These are phyloP conservation scores for Rhynchomys soricoides DNA, from an alignment of 2,113 vertebrate genomes.

Conservation along the genomic window DNA sequence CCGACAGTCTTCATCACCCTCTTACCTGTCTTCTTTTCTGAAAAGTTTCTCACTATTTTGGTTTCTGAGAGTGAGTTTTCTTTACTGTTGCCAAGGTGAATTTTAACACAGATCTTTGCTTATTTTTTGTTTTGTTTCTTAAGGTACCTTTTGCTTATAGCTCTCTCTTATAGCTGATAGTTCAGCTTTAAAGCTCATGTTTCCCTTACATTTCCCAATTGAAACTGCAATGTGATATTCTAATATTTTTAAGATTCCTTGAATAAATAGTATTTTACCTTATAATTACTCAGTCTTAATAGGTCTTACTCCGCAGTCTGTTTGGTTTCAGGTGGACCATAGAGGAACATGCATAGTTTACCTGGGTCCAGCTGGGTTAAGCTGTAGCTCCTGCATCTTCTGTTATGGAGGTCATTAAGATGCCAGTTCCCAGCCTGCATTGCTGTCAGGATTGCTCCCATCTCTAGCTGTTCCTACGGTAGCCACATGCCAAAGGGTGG, in stretches of 20 bases:
- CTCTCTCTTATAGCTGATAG: too few species aligned
- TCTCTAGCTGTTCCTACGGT: background rate
- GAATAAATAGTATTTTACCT: background rate
- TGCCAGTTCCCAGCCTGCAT: background rate
- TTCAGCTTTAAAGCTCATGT: background rate
- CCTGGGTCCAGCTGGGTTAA: background rate
- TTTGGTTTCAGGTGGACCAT: background rate
- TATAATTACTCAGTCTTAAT: background rate
- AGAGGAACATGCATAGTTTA: background rate
- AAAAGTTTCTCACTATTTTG: background rate
- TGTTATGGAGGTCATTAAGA: background rate
- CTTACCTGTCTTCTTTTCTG: background rate
- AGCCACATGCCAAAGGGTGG: too few species aligned
- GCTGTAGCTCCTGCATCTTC: background rate
- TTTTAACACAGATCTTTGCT: background rate
- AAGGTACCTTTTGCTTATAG: background rate
- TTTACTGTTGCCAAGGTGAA: background rate
- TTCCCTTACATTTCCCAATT: background rate
- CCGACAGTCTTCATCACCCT: background rate
- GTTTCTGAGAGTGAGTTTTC: background rate
- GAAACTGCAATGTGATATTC: background rate
- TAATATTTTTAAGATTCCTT: background rate
- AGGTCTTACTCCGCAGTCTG: background rate
- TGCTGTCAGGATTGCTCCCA: background rate
- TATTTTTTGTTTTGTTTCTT: background rate